These are phyloP conservation scores for Chondrilla cf. caribensis DNA, from an alignment of 37 sponge, comb jelly and placozoan species.

Conservation along the genomic window DNA sequence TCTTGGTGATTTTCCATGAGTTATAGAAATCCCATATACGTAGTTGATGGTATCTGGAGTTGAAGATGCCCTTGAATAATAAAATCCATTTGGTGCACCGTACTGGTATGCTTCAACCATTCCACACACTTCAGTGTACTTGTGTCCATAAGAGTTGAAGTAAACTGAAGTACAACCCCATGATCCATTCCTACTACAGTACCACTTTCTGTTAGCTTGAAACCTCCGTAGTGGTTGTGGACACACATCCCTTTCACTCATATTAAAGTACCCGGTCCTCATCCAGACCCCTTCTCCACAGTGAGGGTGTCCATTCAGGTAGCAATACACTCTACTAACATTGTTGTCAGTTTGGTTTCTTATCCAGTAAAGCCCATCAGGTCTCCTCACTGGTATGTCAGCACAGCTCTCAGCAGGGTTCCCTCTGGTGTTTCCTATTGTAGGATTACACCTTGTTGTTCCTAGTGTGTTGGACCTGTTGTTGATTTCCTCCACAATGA, in stretches of 20 bases:
- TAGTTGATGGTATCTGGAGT: neutral
- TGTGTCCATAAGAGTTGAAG: neutral
- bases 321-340: slow-evolving; percentile 3
- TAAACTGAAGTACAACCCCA: slow-evolving; percentile 4
- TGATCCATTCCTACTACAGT: neutral
- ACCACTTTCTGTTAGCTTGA: neutral
- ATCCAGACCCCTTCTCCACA: slow-evolving; percentile 33
- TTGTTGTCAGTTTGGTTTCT: neutral
- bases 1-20: neutral
- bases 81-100: neutral
- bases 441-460: neutral
- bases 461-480: too few species aligned
- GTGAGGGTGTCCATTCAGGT: slow-evolving; percentile 1
- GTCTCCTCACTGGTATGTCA: slow-evolving; percentile 1
- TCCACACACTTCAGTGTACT: slow-evolving; percentile 13
- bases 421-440: neutral
- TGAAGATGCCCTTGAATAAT: neutral
- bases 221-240: slow-evolving; percentile 2
- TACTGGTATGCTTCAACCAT: slow-evolving; percentile 23
- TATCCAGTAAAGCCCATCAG: slow-evolving; percentile 12
- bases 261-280: slow-evolving; percentile 8
- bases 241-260: neutral
- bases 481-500: neutral
- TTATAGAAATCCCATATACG: neutral
- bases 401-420: slow-evolving; percentile 10